Evolutionary conservation across 1,140 invertebrate species (phyloP), one percentile per base, ranked within the genome.

Genomic region (Chlorops oryzae): DNA sequence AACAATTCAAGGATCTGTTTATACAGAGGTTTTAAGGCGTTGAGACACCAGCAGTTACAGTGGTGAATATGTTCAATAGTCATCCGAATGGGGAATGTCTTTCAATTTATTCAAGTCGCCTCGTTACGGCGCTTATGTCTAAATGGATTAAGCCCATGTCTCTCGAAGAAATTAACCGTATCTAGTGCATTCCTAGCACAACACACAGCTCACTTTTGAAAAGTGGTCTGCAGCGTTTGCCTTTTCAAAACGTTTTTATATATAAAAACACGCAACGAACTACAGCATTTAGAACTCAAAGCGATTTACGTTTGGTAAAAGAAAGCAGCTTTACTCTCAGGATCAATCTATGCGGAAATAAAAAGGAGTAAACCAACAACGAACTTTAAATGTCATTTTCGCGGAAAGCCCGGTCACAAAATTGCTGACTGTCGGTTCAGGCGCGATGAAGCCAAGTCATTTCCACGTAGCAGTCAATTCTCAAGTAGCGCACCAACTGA

Each of bases 101-200:
- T 15, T 37, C 50, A 13, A 6, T 47, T 15, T 52, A 52, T 44
- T 28, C 18, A 44, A 51, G 43, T 10, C 35, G 50, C 20, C 15
- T 41, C 24, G 5, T 52, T 32, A 47, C 44, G n/a, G n/a, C n/a
- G n/a, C n/a, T n/a, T n/a, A n/a, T n/a, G n/a, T n/a, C n/a, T n/a
- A n/a, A n/a, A n/a, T n/a, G n/a, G n/a, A n/a, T n/a, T n/a, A n/a
- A n/a, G n/a, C n/a, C n/a, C n/a, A n/a, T n/a, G n/a, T n/a, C n/a
- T n/a, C n/a, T 47, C 15, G 45, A 51, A 21, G 50, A 51, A 23
- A 51, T n/a, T 51, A n/a, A 43, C 43, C 3, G 50, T 51, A 13
- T 46, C 43, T 13, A 25, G 39, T 46, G 45, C 28, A 13, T 21
- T 47, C 28, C n/a, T n/a, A n/a, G n/a, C n/a, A n/a, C n/a, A n/a